Percentiles rank a stretch among this genome's conserved stretches.
These are phyloP conservation scores for Dasypogon diadema DNA, from an alignment of 2,888 invertebrate species.

Conservation along the genomic window DNA sequence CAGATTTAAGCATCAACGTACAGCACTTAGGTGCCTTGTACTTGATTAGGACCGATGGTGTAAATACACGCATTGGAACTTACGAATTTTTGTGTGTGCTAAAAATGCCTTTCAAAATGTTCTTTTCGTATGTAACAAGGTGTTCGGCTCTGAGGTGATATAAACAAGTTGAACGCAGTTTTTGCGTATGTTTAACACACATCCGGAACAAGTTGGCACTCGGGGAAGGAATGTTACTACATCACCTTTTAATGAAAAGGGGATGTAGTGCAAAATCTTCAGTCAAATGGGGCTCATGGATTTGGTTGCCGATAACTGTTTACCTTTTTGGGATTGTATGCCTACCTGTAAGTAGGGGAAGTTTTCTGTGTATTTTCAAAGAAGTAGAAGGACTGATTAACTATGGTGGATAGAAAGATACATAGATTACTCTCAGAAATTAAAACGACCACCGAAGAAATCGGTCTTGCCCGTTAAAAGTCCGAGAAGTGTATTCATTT, in stretches of 20 bases:
- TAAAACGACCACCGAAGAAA: too few relatives aligned
- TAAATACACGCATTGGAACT: conserved; percentile 40
- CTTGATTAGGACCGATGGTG: conserved; percentile 49
- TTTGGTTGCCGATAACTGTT: background rate
- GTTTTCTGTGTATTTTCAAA: too few relatives aligned
- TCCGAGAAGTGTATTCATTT: too few relatives aligned
- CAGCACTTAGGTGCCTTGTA: conserved; percentile 46
- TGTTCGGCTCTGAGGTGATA: conserved; percentile 53
- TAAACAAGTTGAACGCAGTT: conserved; percentile 51
- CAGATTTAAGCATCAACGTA: conserved; percentile 26
- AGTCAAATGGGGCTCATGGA: background rate
- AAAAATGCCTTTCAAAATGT: conserved; percentile 50
- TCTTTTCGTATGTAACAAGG: conserved; percentile 53
- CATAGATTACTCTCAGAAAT: too few relatives aligned
- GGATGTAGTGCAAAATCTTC: conserved; percentile 24
- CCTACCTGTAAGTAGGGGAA: too few relatives aligned
- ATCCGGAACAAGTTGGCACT: conserved; percentile 48
- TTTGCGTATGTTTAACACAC: conserved; percentile 51
- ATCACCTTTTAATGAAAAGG: conserved; percentile 46
- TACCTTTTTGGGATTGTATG: too few relatives aligned
- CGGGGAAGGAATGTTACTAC: conserved; percentile 21
- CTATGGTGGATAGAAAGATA: too few relatives aligned
- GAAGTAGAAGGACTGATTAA: too few relatives aligned
- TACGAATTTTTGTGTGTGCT: conserved; percentile 39
- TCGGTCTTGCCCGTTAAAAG: too few relatives aligned